Conservation (phyloP, 2,113 vertebrate species). For the Salvelinus sp. region DNA sequence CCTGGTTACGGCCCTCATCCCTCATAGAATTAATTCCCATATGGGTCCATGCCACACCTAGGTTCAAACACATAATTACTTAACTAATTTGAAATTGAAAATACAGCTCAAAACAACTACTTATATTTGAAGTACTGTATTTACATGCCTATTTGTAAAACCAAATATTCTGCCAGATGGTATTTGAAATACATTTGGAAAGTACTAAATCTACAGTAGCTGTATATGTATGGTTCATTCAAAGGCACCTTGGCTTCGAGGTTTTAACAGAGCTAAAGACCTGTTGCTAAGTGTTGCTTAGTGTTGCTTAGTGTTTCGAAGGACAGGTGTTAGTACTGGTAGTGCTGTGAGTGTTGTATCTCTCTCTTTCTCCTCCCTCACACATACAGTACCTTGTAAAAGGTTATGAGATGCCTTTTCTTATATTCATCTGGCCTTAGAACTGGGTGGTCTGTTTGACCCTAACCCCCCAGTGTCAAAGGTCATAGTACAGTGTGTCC, state of each 20-base stretch:
- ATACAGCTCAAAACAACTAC: no score
- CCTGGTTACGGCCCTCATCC: no score
- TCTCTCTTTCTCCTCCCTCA: slow-evolving; percentile 2
- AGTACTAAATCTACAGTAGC: background rate
- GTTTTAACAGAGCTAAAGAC: no score
- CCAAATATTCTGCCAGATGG: background rate
- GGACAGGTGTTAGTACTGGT: background rate
- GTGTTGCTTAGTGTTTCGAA: background rate
- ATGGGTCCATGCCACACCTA: background rate
- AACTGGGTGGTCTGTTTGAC: slow-evolving; percentile 56
- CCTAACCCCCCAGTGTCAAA: slow-evolving; percentile 31
- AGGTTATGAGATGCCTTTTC: slow-evolving; percentile 34
- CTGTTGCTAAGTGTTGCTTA: background rate
- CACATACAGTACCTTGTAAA: slow-evolving; percentile 36
- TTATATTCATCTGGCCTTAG: slow-evolving; percentile 43
- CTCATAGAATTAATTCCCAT: slow-evolving; percentile 35
- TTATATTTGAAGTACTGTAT: no score
- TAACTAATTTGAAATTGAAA: no score
- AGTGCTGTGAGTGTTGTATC: background rate
- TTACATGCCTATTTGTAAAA: background rate
- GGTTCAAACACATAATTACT: no score
- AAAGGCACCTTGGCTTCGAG: background rate
- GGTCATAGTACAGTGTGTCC: slow-evolving; percentile 24
- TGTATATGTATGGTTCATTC: background rate
- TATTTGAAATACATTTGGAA: background rate